Evolutionary conservation across 2,797 vertebrate genomes (phyloP), one percentile per base, ranked within the genome.

Genomic region (Sebastes melanostomus): DNA sequence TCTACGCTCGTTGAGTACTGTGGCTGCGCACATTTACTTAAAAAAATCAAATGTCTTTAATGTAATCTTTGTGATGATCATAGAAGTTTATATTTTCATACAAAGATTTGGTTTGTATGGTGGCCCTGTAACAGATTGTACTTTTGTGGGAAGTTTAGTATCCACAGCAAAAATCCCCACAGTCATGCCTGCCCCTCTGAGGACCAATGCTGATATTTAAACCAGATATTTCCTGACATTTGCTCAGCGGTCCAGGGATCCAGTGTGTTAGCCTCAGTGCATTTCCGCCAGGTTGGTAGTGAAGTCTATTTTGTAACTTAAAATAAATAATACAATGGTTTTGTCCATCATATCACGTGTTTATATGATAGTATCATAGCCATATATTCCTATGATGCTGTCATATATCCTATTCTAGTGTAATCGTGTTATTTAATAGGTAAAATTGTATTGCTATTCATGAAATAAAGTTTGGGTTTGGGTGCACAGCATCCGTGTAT

Each of bases 41-140:
- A 93, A 92, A 72, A 72, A 95, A 96, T 95, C 93, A 84, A 84
- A 82, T 66, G 94, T 96, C 96, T 95, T 96, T 95, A 95, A 96
- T 96, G 95, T 97, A 96, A 96, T 85, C 72, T 92, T 91, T 92
- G 78, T 90, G 81, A 96, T 90, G 81, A 96, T 97, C 96, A 97
- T 96, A 97, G 96, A 96, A 96, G 96, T 97, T 96, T 97, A 96
- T 97, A 97, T 98, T 98, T 98, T 97, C 96, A 97, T 97, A 97
- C 96, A 95, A 96, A 96, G 95, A 96, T 94, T 96, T 96, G 96
- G 72, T 91, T 91, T 85, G 96, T 97, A 96, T 95, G 94, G 95
- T 96, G 96, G 93, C 96, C 93, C 82, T 90, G 91, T 95, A 91
- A 93, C 92, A 94, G 95, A 95, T 95, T 94, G 85, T 89, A 86